These are phyloP conservation scores for Aleiodes testaceus DNA, from an alignment of 2,888 invertebrate species.

Conservation along the genomic window DNA sequence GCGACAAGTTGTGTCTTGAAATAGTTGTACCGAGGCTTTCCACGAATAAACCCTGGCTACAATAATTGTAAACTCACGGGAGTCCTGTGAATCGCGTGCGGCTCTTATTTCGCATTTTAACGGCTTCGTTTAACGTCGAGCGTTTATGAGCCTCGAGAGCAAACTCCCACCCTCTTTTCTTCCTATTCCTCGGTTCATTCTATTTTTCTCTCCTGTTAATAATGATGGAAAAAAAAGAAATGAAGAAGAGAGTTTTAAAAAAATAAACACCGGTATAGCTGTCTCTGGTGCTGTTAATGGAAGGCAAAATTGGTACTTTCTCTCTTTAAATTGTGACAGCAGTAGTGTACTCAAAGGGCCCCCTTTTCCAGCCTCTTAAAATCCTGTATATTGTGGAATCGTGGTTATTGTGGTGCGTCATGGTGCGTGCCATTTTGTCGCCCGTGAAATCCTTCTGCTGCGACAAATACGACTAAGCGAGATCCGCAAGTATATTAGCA, in stretches of 20 bases:
- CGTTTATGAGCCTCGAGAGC: slow-evolving; percentile 36
- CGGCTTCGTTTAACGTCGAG: slow-evolving; percentile 56
- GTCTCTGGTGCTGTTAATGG: slow-evolving; percentile 31
- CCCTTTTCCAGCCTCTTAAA: slow-evolving; percentile 22
- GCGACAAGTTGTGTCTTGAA: slow-evolving; percentile 19
- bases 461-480: slow-evolving; percentile 6
- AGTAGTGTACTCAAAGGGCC: slow-evolving; percentile 22
- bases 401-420: slow-evolving; percentile 48
- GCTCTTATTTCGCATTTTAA: slow-evolving; percentile 56
- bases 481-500: slow-evolving; percentile 41
- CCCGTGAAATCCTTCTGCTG: slow-evolving; percentile 17
- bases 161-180: slow-evolving; percentile 35
- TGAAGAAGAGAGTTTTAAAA: neutral
- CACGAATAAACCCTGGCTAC: slow-evolving; percentile 36
- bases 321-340: slow-evolving; percentile 21
- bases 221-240: neutral
- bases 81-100: slow-evolving; percentile 50
- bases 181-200: neutral
- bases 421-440: slow-evolving; percentile 39
- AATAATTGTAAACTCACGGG: slow-evolving; percentile 30
- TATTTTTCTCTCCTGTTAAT: no score
- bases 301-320: slow-evolving; percentile 38
- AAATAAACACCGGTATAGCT: slow-evolving; percentile 17
- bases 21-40: slow-evolving; percentile 26
- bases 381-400: slow-evolving; percentile 49